Conservation (phyloP, 2,113 vertebrate species). For the Carassius carassius region DNA sequence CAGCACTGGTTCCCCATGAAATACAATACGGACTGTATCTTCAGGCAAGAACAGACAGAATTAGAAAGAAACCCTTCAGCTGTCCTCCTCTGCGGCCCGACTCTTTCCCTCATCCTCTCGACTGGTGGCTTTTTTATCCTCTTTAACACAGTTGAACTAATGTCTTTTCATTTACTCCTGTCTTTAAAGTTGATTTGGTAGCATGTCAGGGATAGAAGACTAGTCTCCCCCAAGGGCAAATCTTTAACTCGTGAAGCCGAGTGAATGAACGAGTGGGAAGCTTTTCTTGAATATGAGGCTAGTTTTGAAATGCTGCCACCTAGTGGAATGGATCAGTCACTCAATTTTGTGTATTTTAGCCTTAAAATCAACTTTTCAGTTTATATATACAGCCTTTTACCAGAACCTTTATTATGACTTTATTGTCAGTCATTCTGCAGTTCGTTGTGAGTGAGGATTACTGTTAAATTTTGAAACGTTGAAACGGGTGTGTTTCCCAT, state of each 20-base stretch:
- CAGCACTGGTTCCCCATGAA: slow-evolving; percentile 61
- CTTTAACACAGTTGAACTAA: slow-evolving; percentile 42
- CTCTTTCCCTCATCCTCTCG: slow-evolving; percentile 42
- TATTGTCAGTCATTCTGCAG: background rate
- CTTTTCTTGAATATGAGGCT: slow-evolving; percentile 1
- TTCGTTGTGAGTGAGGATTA: background rate
- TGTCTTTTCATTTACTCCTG: slow-evolving; percentile 47
- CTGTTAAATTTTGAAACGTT: background rate
- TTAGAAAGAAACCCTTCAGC: slow-evolving; percentile 63
- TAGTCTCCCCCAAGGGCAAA: slow-evolving; percentile 5
- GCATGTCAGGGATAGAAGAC: slow-evolving; percentile 33
- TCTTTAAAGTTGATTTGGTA: slow-evolving; percentile 53
- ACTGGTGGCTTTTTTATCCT: slow-evolving; percentile 45
- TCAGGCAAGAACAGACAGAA: slow-evolving; percentile 63
- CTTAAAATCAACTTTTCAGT: background rate
- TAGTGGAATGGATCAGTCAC: slow-evolving; percentile 29
- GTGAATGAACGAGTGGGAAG: background rate
- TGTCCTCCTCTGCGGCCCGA: slow-evolving; percentile 42
- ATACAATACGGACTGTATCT: slow-evolving; percentile 63
- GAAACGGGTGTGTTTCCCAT: background rate
- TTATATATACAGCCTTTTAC: background rate
- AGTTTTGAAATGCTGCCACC: slow-evolving; percentile 40
- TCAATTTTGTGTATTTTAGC: background rate
- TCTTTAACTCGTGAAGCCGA: background rate
- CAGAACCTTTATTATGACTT: background rate